phyloP scores from a whole-genome alignment of 2,113 vertebrate genomes.

The Saguinus midas region DNA sequence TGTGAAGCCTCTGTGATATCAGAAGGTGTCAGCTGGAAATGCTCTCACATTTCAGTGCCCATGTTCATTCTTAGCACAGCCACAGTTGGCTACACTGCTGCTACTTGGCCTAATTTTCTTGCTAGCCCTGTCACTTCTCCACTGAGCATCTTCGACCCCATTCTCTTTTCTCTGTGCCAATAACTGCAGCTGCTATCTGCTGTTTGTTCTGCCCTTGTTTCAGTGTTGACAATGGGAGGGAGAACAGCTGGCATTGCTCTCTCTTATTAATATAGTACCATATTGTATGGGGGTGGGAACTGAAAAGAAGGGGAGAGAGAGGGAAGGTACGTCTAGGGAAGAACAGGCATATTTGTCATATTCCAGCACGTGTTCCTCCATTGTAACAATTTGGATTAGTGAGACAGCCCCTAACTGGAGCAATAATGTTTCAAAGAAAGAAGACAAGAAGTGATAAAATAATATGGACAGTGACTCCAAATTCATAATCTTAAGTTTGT shows the following conservation, averaged over 20 bases:
- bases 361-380: background rate
- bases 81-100: background rate
- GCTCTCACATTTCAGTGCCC: background rate
- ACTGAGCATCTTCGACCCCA: background rate
- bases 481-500: background rate
- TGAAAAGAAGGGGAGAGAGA: background rate
- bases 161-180: background rate
- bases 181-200: background rate
- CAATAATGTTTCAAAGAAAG: background rate
- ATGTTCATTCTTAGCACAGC: fast-evolving
- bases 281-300: fast-evolving
- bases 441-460: background rate
- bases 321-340: background rate
- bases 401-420: background rate
- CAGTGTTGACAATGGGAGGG: background rate
- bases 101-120: background rate
- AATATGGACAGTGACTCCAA: background rate
- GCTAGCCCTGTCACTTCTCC: background rate
- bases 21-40: background rate
- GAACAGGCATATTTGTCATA: background rate
- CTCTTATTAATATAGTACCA: background rate
- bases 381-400: background rate
- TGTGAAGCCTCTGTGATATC: background rate
- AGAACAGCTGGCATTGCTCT: background rate
- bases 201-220: background rate